Conservation (phyloP, 1,140 invertebrate genomes). For the Ephestia elutella region DNA sequence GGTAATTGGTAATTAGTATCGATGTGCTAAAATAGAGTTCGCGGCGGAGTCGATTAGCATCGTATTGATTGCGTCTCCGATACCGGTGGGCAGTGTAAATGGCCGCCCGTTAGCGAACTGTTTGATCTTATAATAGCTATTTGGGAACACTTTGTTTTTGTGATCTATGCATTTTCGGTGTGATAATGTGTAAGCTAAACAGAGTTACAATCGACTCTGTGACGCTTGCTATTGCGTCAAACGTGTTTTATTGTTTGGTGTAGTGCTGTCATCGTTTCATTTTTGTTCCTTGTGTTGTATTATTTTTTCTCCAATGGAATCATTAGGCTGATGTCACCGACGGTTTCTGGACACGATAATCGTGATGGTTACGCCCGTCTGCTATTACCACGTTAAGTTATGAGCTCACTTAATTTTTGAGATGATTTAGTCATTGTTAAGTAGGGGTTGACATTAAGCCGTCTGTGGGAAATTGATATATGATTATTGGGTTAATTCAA, state of each 20-base stretch:
- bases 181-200: slow-evolving; percentile 49
- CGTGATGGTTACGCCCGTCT: slow-evolving; percentile 47
- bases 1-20: slow-evolving; percentile 55
- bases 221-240: slow-evolving; percentile 47
- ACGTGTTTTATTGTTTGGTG: slow-evolving; percentile 31
- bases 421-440: slow-evolving; percentile 43
- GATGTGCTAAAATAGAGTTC: slow-evolving; percentile 52
- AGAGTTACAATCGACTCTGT: slow-evolving; percentile 26
- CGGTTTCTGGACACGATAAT: slow-evolving; percentile 49
- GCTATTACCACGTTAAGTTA: slow-evolving; percentile 42
- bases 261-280: slow-evolving; percentile 49
- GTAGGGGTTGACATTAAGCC: slow-evolving; percentile 36
- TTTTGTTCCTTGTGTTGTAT: slow-evolving; percentile 35
- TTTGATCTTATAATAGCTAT: slow-evolving; percentile 47
- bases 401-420: slow-evolving; percentile 50
- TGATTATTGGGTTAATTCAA: slow-evolving; percentile 49
- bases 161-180: slow-evolving; percentile 47
- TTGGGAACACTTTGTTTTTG: slow-evolving; percentile 55
- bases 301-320: slow-evolving; percentile 45
- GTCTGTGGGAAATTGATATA: slow-evolving; percentile 45
- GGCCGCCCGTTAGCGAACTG: slow-evolving; percentile 38
- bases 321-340: slow-evolving; percentile 56
- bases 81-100: slow-evolving; percentile 47
- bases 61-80: slow-evolving; percentile 44
- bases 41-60: slow-evolving; percentile 44